Base-by-base conservation (phyloP, 2,888 invertebrate genomes). In the Neoitamus cyanurus region DNA sequence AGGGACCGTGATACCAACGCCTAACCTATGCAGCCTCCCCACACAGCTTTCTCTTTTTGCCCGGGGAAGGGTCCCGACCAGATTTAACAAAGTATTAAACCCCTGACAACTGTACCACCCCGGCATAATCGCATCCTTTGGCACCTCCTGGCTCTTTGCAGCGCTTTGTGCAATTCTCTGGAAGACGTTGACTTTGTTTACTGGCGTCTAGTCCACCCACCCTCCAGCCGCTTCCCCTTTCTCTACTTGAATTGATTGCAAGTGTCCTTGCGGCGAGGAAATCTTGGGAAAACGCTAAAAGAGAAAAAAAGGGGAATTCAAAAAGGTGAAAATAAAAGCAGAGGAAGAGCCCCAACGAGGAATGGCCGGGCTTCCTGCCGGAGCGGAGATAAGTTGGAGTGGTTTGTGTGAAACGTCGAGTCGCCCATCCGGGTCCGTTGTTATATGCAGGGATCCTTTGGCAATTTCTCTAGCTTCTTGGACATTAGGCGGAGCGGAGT, bases 131-230 rank as follows among this genome's bases (percentile, higher is more conserved):
- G 58, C 58, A 58, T 58, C 58, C 58, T 25, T 2, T 58, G 25
- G 58, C 58, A 58, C 20, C 58, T 58, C 25, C 25, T 58, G 58
- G 25, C 25, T 5, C 25, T 58, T 25, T 15, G 20, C 58, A 58
- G 58, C 58, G 58, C n/a, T 58, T 58, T 58, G 58, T 58, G 58
- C 58, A 58, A 58, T 58, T 58, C 58, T 25, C 58, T 58, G 58
- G 58, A 58, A 58, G 58, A 58, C 58, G 58, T 58, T 58, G 58
- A 58, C 58, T 58, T 58, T 58, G 58, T 58, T 58, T 58, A 58
- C 58, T 58, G 58, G 20, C 58, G 7, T 20, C 20, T 20, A 48
- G 6, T 0, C 48, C 20, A 1, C 7, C 20, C 58, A 6, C 58
- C 0, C 7, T 37, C 37, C 37, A 37, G 25, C 9, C 20, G 20